These are phyloP conservation scores for Caenorhabditis latens DNA, from an alignment of 1,140 invertebrate species.

Conservation along the genomic window DNA sequence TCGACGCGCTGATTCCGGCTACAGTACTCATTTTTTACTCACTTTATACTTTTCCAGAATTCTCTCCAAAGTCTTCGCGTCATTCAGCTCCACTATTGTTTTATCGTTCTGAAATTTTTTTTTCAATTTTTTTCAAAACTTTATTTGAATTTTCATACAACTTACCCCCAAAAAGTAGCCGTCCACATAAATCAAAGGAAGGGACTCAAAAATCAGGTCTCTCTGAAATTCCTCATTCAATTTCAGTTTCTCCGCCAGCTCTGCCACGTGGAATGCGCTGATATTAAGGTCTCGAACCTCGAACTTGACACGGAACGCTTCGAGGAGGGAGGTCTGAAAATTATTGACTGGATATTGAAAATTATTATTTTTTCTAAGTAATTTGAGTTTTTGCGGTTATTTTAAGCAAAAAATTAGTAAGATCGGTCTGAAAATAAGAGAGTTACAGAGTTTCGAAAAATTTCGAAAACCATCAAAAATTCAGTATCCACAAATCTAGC, in stretches of 20 bases:
- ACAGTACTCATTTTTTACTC: too few relatives aligned
- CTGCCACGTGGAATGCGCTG: conserved; percentile 2
- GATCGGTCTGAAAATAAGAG: too few relatives aligned
- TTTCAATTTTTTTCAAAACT: neutral
- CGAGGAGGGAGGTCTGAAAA: conserved; percentile 13
- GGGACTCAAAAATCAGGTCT: conserved; percentile 16
- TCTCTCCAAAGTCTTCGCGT: neutral
- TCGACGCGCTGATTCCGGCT: too few relatives aligned
- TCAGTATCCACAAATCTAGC: too few relatives aligned
- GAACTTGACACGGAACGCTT: conserved; percentile 38
- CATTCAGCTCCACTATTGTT: conserved; percentile 26
- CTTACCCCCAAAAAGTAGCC: conserved; percentile 30
- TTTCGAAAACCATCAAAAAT: too few relatives aligned
- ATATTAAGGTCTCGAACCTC: conserved; percentile 29
- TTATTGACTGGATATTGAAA: too few relatives aligned
- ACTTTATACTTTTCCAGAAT: conserved; percentile 38
- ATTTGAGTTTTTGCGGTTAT: neutral
- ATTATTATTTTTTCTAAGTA: too few relatives aligned
- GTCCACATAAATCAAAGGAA: conserved; percentile 31
- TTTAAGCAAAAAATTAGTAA: too few relatives aligned
- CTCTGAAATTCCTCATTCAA: conserved; percentile 29
- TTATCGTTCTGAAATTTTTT: conserved; percentile 22
- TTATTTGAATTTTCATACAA: neutral
- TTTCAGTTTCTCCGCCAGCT: conserved; percentile 35
- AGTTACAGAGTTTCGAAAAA: too few relatives aligned